Evolutionary conservation across 2,797 vertebrate species (phyloP).

Genomic region (Melanotaenia maccullochi): DNA sequence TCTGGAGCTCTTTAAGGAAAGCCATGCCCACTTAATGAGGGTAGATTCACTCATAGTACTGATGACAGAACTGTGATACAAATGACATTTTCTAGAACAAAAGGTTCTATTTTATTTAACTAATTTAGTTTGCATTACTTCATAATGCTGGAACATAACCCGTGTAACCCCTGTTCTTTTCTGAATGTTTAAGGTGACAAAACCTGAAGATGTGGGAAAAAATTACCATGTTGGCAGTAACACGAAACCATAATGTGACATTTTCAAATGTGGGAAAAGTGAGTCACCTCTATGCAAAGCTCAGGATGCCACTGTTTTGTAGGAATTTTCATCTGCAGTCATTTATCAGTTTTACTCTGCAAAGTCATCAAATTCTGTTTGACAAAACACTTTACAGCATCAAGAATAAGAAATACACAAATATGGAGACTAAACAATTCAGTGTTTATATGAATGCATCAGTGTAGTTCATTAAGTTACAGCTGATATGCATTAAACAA

Average conservation of each 20-base stretch:
- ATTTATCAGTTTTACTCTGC: background rate
- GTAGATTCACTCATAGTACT: background rate
- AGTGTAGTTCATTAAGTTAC: background rate
- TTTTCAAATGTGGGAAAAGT: background rate
- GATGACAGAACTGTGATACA: background rate
- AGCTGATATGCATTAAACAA: conserved; percentile 21
- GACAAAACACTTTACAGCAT: background rate
- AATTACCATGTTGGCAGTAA: background rate
- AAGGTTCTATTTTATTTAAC: background rate
- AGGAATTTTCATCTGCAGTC: background rate
- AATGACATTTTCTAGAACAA: background rate
- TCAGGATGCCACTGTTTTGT: background rate
- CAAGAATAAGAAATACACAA: background rate
- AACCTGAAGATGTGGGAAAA: background rate
- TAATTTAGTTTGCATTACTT: background rate
- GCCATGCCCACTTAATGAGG: conserved; percentile 77
- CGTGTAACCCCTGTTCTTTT: background rate
- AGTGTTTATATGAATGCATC: background rate
- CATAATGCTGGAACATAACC: background rate
- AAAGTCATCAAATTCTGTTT: background rate
- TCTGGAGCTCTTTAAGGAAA: conserved; percentile 86
- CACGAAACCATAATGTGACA: background rate
- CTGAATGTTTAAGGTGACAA: background rate
- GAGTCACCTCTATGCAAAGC: background rate
- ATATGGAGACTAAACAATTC: background rate